Evolutionary conservation across 2,113 vertebrate species (phyloP).

Genomic region (Microtus pennsylvanicus): DNA sequence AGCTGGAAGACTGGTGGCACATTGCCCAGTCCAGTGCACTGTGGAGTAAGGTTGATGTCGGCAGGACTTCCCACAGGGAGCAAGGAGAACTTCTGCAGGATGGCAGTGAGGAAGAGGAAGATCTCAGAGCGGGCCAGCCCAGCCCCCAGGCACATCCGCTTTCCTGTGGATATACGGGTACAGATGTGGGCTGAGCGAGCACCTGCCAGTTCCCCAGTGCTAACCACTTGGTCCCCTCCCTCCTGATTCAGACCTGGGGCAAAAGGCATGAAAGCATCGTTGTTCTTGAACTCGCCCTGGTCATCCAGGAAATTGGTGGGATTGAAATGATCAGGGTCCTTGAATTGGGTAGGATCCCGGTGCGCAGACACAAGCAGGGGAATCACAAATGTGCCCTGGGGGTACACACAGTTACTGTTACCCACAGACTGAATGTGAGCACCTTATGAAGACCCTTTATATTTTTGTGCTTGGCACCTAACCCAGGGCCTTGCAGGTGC

Average conservation of each 20-base stretch:
- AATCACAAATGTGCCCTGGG: slow-evolving; percentile 69
- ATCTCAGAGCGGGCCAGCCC: slow-evolving; percentile 66
- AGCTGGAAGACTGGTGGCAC: slow-evolving; percentile 67
- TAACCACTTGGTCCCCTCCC: neutral
- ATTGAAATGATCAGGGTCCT: slow-evolving; percentile 70
- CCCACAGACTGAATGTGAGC: rapidly evolving
- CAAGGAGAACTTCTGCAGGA: slow-evolving; percentile 70
- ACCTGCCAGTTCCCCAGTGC: no score
- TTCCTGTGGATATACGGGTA: slow-evolving; percentile 10
- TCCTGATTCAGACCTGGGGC: slow-evolving; percentile 62
- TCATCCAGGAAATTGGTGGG: slow-evolving; percentile 75
- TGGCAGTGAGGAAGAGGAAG: slow-evolving; percentile 76
- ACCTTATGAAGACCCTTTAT: neutral
- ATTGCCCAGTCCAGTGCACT: slow-evolving; percentile 44
- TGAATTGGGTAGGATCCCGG: slow-evolving; percentile 68
- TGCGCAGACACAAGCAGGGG: slow-evolving; percentile 71
- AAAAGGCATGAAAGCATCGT: slow-evolving; percentile 76
- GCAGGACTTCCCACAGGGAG: neutral
- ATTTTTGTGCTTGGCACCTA: neutral
- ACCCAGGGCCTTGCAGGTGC: neutral
- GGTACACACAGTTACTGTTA: neutral
- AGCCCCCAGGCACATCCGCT: slow-evolving; percentile 70
- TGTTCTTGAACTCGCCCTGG: slow-evolving; percentile 66
- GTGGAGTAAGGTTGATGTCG: slow-evolving; percentile 49
- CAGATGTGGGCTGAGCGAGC: neutral